Evolutionary conservation across 2,888 invertebrate species (phyloP).

Genomic region (Drosophila kanekoi): DNA sequence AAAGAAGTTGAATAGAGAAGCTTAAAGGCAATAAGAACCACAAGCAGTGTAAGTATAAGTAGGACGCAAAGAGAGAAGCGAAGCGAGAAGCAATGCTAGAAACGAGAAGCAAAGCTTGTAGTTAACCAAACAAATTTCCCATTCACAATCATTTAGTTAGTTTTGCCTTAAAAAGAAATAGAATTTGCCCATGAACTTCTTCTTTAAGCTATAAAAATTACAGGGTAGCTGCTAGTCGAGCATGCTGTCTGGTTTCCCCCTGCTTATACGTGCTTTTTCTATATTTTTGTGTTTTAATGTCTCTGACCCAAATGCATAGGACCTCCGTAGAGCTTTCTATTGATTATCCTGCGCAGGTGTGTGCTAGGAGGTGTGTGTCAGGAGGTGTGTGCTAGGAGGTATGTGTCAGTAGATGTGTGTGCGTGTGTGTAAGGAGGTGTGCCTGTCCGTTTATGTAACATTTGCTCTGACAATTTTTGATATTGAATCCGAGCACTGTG

Average conservation of each 20-base stretch:
- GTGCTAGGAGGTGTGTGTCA: background rate
- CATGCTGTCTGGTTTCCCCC: background rate
- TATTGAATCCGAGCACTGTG: constrained; percentile 60
- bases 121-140: too few relatives aligned
- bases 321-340: constrained; percentile 31
- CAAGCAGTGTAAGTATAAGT: background rate
- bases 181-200: background rate
- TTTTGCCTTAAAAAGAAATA: too few relatives aligned
- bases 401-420: constrained; percentile 1
- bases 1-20: background rate
- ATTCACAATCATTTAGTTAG: too few relatives aligned
- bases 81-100: background rate
- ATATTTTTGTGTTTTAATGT: constrained; percentile 17
- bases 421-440: background rate
- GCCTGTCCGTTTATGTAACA: constrained; percentile 19
- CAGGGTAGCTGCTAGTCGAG: constrained; percentile 13
- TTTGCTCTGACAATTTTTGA: constrained; percentile 50
- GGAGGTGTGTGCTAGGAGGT: background rate
- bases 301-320: constrained; percentile 46
- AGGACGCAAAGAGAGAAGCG: background rate
- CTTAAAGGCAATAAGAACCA: background rate
- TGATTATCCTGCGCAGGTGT: constrained; percentile 52
- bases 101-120: background rate
- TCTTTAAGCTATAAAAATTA: background rate
- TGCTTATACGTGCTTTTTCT: constrained; percentile 16